Base-by-base conservation (phyloP, 2,797 vertebrate genomes). In the Tolypeutes matacus region DNA sequence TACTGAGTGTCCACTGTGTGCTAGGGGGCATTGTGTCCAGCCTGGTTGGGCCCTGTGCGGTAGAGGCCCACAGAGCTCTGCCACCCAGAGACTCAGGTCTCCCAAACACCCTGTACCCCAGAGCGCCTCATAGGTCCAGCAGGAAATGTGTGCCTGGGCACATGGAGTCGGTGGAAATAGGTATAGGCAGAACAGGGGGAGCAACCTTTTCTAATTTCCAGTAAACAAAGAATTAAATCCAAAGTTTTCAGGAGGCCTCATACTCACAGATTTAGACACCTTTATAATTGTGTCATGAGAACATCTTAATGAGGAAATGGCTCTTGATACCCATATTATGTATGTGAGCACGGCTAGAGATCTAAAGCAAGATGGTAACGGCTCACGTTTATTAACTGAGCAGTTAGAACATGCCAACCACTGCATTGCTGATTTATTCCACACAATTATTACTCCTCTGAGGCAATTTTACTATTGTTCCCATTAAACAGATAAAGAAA, bases 11-110 rank as follows among this genome's bases (percentile, higher is more conserved):
- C 60, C 49, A 23, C 42, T 29, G 58, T 56, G 20, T 80, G 51
- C 53, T 17, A 3, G 10, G 62, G 58, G 36, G 73, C 31, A 31
- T 36, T 2, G 4, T 77, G 69, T 29, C 84, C 53, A 23, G 73
- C 23, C 58, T 36, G 60, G 12, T 12, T 17, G 56, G 29, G 36
- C 84, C 60, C 76, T 62, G 23, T 1, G 80, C 29, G 76, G n/a
- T 64, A 93, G 64, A 94, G 56, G 58, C 53, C 53, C 82, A 51
- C 49, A 87, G 77, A 86, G 51, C 53, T 86, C 83, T 21, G 5
- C 51, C 72, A n/a, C 29, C 12, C 36, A 65, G 12, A 42, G 36
- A 12, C 34, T 46, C 10, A 29, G 31, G 91, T 70, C 69, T 94
- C 56, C 31, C 29, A 15, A 49, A 58, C 64, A 78, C 51, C n/a